Conservation (phyloP, 2,113 vertebrate species). For the Phylloscopus trochiloides region DNA sequence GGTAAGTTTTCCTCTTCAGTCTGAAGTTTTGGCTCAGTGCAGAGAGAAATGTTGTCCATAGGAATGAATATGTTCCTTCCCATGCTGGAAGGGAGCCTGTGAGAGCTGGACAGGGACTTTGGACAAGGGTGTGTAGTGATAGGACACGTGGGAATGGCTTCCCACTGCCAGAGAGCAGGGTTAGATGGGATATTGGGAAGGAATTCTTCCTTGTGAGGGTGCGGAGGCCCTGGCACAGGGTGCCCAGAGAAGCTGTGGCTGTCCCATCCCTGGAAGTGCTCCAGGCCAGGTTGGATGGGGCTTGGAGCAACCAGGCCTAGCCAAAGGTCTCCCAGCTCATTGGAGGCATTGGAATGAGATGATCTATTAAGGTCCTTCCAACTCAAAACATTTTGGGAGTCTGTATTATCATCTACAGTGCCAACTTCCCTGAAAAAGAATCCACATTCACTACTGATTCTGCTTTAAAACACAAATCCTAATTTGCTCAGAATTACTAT, state of each 20-base stretch:
- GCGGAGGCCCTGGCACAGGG: not conserved
- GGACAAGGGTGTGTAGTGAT: not conserved
- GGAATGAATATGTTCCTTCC: not conserved
- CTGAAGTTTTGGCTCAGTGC: not conserved
- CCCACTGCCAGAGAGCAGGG: not conserved
- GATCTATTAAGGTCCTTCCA: not conserved
- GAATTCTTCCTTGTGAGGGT: fast-evolving
- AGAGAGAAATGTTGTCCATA: not conserved
- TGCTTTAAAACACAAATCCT: not conserved
- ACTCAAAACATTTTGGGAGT: not conserved
- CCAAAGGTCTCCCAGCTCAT: not conserved
- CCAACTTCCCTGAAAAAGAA: not conserved
- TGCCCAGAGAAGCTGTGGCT: not conserved
- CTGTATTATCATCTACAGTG: not conserved
- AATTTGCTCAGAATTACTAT: not conserved
- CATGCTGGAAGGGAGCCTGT: not conserved
- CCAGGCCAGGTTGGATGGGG: not conserved
- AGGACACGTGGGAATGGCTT: not conserved
- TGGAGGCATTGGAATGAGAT: not conserved
- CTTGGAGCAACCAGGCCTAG: not conserved
- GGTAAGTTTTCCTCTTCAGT: conserved; percentile 73
- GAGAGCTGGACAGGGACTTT: not conserved
- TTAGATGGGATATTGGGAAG: not conserved
- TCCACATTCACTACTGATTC: not conserved
- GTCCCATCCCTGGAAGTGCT: not conserved